Base-by-base conservation (phyloP, 2,113 vertebrate species). In the Lota lota region DNA sequence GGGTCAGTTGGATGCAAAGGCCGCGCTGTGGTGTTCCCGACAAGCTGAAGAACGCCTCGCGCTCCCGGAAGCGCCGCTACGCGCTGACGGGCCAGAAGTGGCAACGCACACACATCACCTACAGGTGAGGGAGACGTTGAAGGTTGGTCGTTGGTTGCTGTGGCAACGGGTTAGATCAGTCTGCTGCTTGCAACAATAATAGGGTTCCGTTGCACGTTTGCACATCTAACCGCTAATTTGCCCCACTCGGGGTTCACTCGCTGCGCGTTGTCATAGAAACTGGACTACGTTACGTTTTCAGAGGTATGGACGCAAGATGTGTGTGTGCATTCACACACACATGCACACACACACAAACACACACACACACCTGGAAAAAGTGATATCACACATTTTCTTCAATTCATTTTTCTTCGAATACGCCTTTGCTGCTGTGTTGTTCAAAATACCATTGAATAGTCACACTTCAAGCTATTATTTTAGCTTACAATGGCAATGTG, bases 21-120 rank as follows among this genome's bases (percentile, higher is more conserved):
- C 97, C 97, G 66, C 93, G 97, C 16, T 99, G 97, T 50, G 97
- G 97, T 12, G 96, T 98, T 60, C 95, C 96, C 20, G 97, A 99
- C 85, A 95, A 94, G 81, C 85, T 91, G 15, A 92, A 93, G 85
- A 93, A 92, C 8, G 89, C 62, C 56, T 93, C 93, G 69, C 94
- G 91, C 84, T 94, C 95, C 73, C 93, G 96, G 67, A 93, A 93
- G 67, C 94, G 96, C 71, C 92, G 97, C 72, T 99, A 98, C 0
- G 97, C 97, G 0, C 88, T 99, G 81, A 99, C 97, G 0, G 97
- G 97, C 76, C 97, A 99, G 88, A 99, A 94, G 88, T 99, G 97
- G 97, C 97, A 99, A 69, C 96, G 98, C 77, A 94, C 95, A 40
- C 95, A 98, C 91, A 98, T 99, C 93, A 99, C 97, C 73, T 99